phyloP scores from a whole-genome alignment of 2,113 vertebrate species.

The Helogale parvula region DNA sequence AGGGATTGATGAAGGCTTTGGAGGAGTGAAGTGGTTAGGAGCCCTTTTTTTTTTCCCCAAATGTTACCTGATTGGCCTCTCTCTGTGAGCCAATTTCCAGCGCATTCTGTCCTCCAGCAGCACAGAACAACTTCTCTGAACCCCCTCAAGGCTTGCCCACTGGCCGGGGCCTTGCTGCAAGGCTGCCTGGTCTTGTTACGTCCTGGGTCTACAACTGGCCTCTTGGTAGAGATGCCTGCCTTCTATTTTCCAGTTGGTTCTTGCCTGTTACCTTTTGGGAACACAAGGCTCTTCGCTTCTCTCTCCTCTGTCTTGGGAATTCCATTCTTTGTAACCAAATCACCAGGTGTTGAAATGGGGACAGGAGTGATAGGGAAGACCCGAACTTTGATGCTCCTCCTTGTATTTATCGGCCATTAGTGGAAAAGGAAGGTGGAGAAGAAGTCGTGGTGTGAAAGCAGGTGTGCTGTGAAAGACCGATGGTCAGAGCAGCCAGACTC shows the following conservation, averaged over 20 bases:
- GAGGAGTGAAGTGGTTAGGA: background rate
- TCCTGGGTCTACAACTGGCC: background rate
- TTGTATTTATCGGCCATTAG: background rate
- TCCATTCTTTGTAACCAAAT: background rate
- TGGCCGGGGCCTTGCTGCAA: background rate
- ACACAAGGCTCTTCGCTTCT: background rate
- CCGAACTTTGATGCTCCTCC: background rate
- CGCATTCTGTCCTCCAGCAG: background rate
- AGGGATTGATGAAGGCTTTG: background rate
- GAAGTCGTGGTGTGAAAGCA: background rate
- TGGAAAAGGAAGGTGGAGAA: background rate
- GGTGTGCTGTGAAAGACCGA: background rate
- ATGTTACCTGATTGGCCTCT: background rate
- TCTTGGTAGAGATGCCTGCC: background rate
- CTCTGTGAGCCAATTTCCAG: background rate
- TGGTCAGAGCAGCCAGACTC: background rate
- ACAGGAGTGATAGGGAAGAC: background rate
- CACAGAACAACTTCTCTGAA: background rate
- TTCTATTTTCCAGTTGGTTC: background rate
- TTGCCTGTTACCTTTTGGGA: background rate
- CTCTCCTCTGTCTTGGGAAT: background rate
- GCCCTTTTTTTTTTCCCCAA: background rate
- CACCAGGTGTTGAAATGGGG: background rate
- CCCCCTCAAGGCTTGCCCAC: accelerated
- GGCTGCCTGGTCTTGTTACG: no score